Evolutionary conservation across 2,888 invertebrate genomes (phyloP).

Genomic region (Mythimna pallens): DNA sequence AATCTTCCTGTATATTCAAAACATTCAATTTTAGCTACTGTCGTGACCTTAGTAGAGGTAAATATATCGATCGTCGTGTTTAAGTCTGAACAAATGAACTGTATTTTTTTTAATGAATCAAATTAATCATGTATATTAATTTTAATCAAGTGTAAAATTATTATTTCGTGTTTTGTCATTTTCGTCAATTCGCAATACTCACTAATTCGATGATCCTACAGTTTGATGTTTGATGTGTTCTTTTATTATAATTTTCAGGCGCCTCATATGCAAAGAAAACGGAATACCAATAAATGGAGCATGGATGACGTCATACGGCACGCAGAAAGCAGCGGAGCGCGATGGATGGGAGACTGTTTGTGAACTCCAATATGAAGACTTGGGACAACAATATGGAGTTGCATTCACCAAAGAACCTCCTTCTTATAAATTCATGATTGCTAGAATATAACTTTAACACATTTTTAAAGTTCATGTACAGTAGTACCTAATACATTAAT

Average conservation of each 20-base stretch:
- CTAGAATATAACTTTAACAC: conserved; percentile 39
- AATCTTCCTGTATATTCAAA: too few species aligned
- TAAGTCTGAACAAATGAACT: too few species aligned
- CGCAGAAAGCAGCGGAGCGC: conserved; percentile 66
- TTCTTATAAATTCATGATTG: conserved; percentile 61
- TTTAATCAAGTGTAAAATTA: background rate
- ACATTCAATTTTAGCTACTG: too few species aligned
- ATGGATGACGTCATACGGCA: conserved; percentile 65
- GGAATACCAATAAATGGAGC: conserved; percentile 62
- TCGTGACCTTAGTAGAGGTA: background rate
- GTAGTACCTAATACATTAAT: background rate
- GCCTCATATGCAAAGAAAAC: conserved; percentile 67
- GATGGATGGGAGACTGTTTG: conserved; percentile 62
- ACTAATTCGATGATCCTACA: background rate
- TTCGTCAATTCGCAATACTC: background rate
- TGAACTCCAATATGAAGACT: conserved; percentile 31
- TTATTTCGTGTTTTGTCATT: too few species aligned
- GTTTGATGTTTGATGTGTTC: background rate
- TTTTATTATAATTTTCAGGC: conserved; percentile 55
- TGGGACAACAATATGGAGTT: background rate
- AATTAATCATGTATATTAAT: too few species aligned
- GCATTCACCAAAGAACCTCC: conserved; percentile 7
- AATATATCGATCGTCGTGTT: background rate
- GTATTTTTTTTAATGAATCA: too few species aligned
- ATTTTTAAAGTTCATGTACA: background rate